phyloP scores from a whole-genome alignment of 2,113 vertebrate genomes.

The Lophura nycthemera region DNA sequence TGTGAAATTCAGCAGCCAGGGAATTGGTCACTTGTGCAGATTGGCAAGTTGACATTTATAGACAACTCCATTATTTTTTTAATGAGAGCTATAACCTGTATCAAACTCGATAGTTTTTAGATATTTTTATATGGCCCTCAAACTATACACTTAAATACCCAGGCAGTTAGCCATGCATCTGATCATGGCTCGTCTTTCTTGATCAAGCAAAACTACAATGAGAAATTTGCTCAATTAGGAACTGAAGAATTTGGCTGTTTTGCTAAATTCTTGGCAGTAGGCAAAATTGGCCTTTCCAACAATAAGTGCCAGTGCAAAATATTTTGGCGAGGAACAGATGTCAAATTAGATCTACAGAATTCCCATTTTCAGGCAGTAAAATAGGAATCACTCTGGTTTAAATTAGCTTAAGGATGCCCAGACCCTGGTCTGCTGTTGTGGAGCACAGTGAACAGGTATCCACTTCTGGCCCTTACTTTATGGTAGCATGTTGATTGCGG shows the following conservation, averaged over 20 bases:
- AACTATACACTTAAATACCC: background rate
- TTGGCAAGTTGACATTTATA: background rate
- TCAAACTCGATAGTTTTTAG: background rate
- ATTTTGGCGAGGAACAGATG: constrained; percentile 46
- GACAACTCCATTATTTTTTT: background rate
- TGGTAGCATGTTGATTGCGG: background rate
- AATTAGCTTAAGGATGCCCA: constrained; percentile 35
- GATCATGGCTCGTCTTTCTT: background rate
- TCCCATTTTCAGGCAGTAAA: constrained; percentile 35
- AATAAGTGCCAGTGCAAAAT: constrained; percentile 55
- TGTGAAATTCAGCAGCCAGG: background rate
- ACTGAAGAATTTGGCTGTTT: constrained; percentile 34
- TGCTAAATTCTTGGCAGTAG: constrained; percentile 15
- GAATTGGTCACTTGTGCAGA: background rate
- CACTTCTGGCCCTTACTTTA: background rate
- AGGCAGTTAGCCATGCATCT: background rate
- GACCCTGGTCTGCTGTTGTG: background rate
- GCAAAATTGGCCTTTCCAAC: constrained; percentile 40
- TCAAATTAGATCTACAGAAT: constrained; percentile 49
- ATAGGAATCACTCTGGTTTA: constrained; percentile 33
- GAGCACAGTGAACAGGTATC: constrained; percentile 30
- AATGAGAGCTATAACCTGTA: background rate
- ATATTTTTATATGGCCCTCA: background rate
- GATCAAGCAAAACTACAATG: constrained; percentile 42
- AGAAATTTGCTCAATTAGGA: constrained; percentile 58